A percentile compares a stretch with the other conserved stretches of the same genome.
phyloP scores from a whole-genome alignment of 2,888 invertebrate genomes.

The Idaea aversata region DNA sequence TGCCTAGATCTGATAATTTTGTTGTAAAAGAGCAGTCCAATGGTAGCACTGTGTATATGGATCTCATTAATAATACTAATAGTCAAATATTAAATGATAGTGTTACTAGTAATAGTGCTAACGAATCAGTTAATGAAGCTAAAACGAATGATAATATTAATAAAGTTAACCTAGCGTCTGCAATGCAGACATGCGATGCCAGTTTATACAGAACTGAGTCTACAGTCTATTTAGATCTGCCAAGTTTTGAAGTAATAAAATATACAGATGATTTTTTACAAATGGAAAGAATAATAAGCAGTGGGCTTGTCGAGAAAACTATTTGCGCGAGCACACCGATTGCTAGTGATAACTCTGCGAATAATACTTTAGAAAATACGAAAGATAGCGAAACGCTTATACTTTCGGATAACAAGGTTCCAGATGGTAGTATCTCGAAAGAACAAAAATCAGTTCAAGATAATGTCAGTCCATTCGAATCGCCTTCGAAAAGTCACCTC shows the following conservation, averaged over 20 bases:
- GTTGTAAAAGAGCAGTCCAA: slow-evolving; percentile 33
- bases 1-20: slow-evolving; percentile 39
- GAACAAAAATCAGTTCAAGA: slow-evolving; percentile 60
- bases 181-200: slow-evolving; percentile 31
- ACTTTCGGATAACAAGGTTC: slow-evolving; percentile 46
- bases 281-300: slow-evolving; percentile 50
- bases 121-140: slow-evolving; percentile 17
- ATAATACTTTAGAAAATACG: slow-evolving; percentile 42
- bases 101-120: slow-evolving; percentile 28
- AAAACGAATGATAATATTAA: slow-evolving; percentile 12
- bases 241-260: slow-evolving; percentile 48
- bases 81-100: slow-evolving; percentile 45
- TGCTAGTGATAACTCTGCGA: slow-evolving; percentile 50
- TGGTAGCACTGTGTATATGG: slow-evolving; percentile 60
- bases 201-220: slow-evolving; percentile 55
- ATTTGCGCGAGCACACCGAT: slow-evolving; percentile 63
- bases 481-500: slow-evolving; percentile 69
- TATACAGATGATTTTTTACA: slow-evolving; percentile 56
- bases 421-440: slow-evolving; percentile 30
- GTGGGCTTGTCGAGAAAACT: slow-evolving; percentile 33
- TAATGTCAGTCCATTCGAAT: slow-evolving; percentile 65
- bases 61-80: slow-evolving; percentile 61
- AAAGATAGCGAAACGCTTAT: slow-evolving; percentile 37
- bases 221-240: slow-evolving; percentile 69
- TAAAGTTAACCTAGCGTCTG: slow-evolving; percentile 18